A percentile compares a stretch with the other conserved stretches of the same genome.
Conservation (phyloP, 2,113 vertebrate genomes). For the Cyprinodon tularosa region DNA sequence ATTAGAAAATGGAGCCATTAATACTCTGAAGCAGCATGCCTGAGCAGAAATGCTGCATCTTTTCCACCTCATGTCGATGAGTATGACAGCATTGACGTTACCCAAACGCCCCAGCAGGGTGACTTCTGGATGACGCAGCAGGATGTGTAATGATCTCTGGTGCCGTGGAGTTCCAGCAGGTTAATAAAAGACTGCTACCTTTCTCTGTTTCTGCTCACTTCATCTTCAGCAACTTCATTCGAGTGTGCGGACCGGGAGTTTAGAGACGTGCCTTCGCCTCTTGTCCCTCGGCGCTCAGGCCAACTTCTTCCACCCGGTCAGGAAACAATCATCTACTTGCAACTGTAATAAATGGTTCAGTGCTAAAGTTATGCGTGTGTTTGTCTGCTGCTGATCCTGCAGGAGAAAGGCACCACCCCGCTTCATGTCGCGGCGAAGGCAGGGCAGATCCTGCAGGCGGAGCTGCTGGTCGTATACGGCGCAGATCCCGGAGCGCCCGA, state of each 20-base stretch:
- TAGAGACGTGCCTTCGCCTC: constrained; percentile 96
- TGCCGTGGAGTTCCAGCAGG: constrained; percentile 27
- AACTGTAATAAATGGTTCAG: constrained; percentile 8
- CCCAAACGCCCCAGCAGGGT: constrained; percentile 30
- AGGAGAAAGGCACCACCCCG: constrained; percentile 97
- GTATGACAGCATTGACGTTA: neutral
- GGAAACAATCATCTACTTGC: constrained; percentile 32
- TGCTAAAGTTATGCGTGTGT: neutral
- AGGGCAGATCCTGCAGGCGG: constrained; percentile 93
- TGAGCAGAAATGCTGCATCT: constrained; percentile 41
- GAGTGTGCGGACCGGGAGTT: constrained; percentile 94
- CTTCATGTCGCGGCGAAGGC: constrained; percentile 96
- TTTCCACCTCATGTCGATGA: neutral
- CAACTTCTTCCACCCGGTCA: constrained; percentile 98
- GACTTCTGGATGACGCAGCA: constrained; percentile 63
- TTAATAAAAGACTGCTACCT: constrained; percentile 44
- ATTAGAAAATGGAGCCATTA: constrained; percentile 11
- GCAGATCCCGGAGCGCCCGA: constrained; percentile 95
- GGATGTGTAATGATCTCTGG: constrained; percentile 55
- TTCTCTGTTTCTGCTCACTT: constrained; percentile 19
- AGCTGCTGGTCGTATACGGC: constrained; percentile 94
- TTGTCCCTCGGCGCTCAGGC: constrained; percentile 96
- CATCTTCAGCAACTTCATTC: constrained; percentile 94
- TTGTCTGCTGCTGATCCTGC: constrained; percentile 15
- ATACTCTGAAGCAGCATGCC: constrained; percentile 21